Evolutionary conservation across 1,140 invertebrate genomes (phyloP), one percentile per base, ranked within the genome.

Genomic region (Cydia splendana): DNA sequence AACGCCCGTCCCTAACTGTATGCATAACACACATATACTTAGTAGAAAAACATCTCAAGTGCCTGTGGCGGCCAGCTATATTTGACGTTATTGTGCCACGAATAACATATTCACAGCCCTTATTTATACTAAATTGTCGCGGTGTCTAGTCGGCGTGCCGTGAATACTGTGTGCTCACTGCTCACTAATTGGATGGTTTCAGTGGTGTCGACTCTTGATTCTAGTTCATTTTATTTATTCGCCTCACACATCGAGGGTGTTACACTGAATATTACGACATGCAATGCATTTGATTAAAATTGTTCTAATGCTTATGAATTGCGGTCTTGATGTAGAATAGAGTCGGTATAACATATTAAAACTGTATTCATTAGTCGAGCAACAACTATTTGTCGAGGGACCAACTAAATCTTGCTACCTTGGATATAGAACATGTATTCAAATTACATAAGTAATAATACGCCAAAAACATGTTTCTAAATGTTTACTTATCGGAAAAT

Each of bases 111-210:
- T 71, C 67, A 71, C 34, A 71, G 67, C 67, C 67, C 67, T 71
- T 71, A 71, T 71, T 71, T 71, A 71, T 18, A 38, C 34, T 71
- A 71, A 71, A 71, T 71, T 42, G 67, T 71, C 34, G 67, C 67
- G 67, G 30, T 71, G 67, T 71, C 13, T 71, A 38, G 67, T 69
- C 34, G 15, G 34, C 67, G 67, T 71, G 67, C 67, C 67, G 34
- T 71, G 67, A 71, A 71, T 71, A 71, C 67, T 69, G 34, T 69
- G 65, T 42, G 67, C 65, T 69, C 65, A 69, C 65, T 71, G 67
- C 67, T 71, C 67, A 42, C 67, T 71, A 71, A 71, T 71, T 71
- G 38, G 67, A 34, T 71, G 67, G 38, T 71, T 71, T 71, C 30
- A 71, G 67, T 71, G 67, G 67, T 71, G 67, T 42, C 67, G 13